Evolutionary conservation across 1,140 invertebrate genomes (phyloP), one percentile per base, ranked within the genome.

Genomic region (Pseudomyrmex pallidus): DNA sequence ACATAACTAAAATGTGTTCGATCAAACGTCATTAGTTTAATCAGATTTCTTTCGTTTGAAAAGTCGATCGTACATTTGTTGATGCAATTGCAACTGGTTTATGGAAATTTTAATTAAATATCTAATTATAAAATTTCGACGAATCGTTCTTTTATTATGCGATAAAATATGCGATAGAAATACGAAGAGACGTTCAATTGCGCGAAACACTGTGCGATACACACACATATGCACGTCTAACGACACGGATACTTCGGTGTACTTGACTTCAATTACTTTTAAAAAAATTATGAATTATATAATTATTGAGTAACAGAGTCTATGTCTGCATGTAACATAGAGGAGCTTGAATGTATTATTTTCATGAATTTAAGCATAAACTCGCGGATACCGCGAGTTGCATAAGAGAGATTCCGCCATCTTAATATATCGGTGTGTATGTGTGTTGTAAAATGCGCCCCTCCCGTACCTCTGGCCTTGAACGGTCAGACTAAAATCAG

Each of bases 351-450:
- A 35, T 35, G 35, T 35, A 0, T 35, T 35, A 35, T 4, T 35
- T 20, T 12, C 22, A 12, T 1, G 12, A 20, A 25, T 48, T 78
- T 59, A 17, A 78, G 59, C 7, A 15, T 52, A 52, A 5, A n/a
- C 13, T 0, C 20, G 2, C 17, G n/a, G n/a, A 68, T 0, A 50
- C 35, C 17, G 7, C 10, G 57, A 25, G 68, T 93, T 92, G 91
- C 91, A 90, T 92, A 93, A 93, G 83, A 35, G 35, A 35, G 35
- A 10, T 84, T 87, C 89, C 57, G 90, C 93, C 92, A 94, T 94
- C 87, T 93, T 93, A 90, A 77, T 89, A 85, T 74, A 91, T 74
- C 67, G 63, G 35, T 35, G 35, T 35, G 35, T 35, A 7, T 35
- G 22, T 25, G 67, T 74, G 22, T 74, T 78, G 63, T 80, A 82